phyloP scores from a whole-genome alignment of 1,140 invertebrate genomes.

The Drosophila sturtevanti region DNA sequence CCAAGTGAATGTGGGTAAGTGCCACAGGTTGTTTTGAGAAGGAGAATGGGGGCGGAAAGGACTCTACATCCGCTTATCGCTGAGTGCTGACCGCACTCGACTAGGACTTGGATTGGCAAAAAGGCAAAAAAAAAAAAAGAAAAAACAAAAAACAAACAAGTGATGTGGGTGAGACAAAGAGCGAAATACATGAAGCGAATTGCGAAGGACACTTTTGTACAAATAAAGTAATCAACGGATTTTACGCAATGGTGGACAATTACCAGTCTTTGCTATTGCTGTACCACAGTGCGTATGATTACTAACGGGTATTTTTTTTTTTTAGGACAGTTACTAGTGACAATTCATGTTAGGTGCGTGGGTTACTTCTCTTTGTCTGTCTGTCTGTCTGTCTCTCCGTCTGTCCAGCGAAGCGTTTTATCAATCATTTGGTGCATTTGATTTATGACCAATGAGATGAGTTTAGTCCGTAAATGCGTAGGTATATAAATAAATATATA shows the following conservation, averaged over 20 bases:
- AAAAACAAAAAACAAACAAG: neutral
- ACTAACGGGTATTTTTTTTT: conserved; percentile 23
- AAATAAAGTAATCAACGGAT: conserved; percentile 82
- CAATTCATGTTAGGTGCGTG: conserved; percentile 28
- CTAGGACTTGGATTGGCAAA: neutral
- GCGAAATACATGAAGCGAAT: conserved; percentile 21
- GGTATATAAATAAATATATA: neutral
- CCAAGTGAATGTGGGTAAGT: neutral
- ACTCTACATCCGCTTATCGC: conserved; percentile 54
- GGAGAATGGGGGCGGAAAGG: neutral
- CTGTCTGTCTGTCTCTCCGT: neutral
- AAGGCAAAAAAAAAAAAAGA: neutral
- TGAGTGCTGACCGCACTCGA: conserved; percentile 36
- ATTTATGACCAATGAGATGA: conserved; percentile 63
- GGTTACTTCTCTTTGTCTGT: neutral
- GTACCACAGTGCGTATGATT: conserved; percentile 65
- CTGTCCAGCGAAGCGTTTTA: conserved; percentile 50
- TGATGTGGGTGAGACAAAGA: conserved; percentile 33
- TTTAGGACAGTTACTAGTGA: conserved; percentile 45
- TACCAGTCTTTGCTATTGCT: conserved; percentile 28
- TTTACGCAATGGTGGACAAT: conserved; percentile 67
- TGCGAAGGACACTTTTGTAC: conserved; percentile 48
- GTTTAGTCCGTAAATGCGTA: conserved; percentile 41
- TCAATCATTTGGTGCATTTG: conserved; percentile 72
- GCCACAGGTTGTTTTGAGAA: conserved; percentile 63